Evolutionary conservation across 1,140 invertebrate species (phyloP).

Genomic region (Aphidius ervi): DNA sequence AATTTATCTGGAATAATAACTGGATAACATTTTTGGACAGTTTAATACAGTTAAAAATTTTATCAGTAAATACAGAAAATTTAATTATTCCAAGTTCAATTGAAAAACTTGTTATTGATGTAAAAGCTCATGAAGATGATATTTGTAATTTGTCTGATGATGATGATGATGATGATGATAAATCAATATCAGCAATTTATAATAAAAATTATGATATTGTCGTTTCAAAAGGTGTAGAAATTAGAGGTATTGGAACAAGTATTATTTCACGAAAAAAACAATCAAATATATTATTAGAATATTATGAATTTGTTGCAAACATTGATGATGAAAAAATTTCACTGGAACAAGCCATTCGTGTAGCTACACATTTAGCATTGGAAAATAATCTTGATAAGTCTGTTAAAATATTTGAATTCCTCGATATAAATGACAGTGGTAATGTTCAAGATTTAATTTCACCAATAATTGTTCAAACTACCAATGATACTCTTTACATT

Average conservation of each 20-base stretch:
- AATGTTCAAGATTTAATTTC: constrained; percentile 48
- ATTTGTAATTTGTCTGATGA: constrained; percentile 44
- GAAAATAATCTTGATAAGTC: constrained; percentile 71
- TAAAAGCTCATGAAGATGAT: constrained; percentile 60
- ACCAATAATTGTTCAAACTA: constrained; percentile 54
- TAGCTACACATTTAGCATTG: constrained; percentile 67
- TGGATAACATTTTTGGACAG: constrained; percentile 94
- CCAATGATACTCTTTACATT: constrained; percentile 62
- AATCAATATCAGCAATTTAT: too few species aligned
- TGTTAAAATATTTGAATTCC: constrained; percentile 69
- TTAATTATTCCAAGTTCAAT: constrained; percentile 85
- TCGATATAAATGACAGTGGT: constrained; percentile 54
- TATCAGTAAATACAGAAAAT: constrained; percentile 70
- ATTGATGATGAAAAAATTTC: constrained; percentile 32
- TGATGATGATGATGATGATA: too few species aligned
- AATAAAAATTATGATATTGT: constrained; percentile 64
- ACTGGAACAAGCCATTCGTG: constrained; percentile 52
- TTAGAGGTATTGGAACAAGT: constrained; percentile 86
- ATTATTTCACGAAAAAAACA: constrained; percentile 78
- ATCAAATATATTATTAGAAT: constrained; percentile 66
- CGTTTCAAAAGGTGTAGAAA: constrained; percentile 80
- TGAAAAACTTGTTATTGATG: constrained; percentile 77
- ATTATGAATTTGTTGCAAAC: constrained; percentile 66
- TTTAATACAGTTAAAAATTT: constrained; percentile 87
- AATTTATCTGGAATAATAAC: constrained; percentile 78